These are phyloP conservation scores for Temnopleurus reevesii DNA, from an alignment of 53 echinoderm and acorn worm genomes.

Conservation along the genomic window DNA sequence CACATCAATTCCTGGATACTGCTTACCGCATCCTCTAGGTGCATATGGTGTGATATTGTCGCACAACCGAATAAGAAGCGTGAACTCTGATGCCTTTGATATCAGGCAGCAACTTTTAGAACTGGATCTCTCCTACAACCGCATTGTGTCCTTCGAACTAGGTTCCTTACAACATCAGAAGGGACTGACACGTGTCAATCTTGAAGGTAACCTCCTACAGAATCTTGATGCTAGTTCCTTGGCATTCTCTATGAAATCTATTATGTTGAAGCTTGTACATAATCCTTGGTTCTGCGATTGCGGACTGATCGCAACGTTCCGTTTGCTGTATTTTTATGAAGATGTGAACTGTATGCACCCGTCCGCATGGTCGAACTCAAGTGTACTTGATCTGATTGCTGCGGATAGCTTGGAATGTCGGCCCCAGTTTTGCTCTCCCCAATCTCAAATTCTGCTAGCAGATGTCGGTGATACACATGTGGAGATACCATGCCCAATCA, in stretches of 20 bases:
- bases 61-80: not conserved
- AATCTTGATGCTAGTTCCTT: not conserved
- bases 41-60: not conserved
- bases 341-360: not conserved
- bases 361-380: not conserved
- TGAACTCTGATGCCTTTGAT: not conserved
- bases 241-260: not conserved
- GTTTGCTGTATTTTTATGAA: not conserved
- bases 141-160: not conserved
- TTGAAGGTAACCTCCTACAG: not conserved
- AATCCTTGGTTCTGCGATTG: not conserved
- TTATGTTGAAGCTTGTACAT: not conserved
- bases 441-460: not conserved
- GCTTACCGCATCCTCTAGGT: not conserved
- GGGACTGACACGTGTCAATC: not conserved
- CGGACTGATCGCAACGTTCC: not conserved
- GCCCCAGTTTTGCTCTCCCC: not conserved
- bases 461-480: not conserved
- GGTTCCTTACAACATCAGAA: not conserved
- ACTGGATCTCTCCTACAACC: not conserved
- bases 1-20: not conserved
- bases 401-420: not conserved
- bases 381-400: not conserved
- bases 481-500: conserved; percentile 3
- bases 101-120: not conserved